Evolutionary conservation across 1,140 invertebrate species (phyloP).

Genomic region (Pomacea maculata): DNA sequence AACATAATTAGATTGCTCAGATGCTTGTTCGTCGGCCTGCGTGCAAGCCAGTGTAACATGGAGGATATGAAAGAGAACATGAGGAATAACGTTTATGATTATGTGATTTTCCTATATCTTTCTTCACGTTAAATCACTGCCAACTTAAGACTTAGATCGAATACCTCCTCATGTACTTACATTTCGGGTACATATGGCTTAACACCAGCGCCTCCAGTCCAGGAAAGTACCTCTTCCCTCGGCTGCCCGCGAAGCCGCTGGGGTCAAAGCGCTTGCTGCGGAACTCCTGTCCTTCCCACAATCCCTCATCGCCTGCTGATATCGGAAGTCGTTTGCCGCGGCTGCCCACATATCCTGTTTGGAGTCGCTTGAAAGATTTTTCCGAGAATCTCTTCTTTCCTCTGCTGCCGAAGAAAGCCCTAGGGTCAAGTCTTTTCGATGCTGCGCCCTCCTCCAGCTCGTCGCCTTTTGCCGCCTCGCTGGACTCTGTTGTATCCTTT

Average conservation of each 20-base stretch:
- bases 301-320: background rate
- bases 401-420: background rate
- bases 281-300: background rate
- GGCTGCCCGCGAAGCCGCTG: slow-evolving; percentile 22
- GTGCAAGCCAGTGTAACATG: too few species aligned
- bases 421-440: background rate
- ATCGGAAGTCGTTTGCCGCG: slow-evolving; percentile 2
- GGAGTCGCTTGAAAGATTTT: background rate
- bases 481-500: too few species aligned
- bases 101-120: too few species aligned
- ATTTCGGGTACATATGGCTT: slow-evolving; percentile 17
- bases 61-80: too few species aligned
- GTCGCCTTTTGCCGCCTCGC: too few species aligned
- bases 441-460: too few species aligned
- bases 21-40: too few species aligned
- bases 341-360: background rate
- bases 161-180: background rate
- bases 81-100: too few species aligned
- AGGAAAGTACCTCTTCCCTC: slow-evolving; percentile 26
- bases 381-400: slow-evolving; percentile 2
- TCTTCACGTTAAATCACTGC: too few species aligned
- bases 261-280: slow-evolving; percentile 19
- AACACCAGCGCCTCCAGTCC: slow-evolving; percentile 23
- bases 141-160: too few species aligned
- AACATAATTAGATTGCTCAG: too few species aligned